These are phyloP conservation scores for Leistus spinibarbis DNA, from an alignment of 2,888 invertebrate species.

Conservation along the genomic window DNA sequence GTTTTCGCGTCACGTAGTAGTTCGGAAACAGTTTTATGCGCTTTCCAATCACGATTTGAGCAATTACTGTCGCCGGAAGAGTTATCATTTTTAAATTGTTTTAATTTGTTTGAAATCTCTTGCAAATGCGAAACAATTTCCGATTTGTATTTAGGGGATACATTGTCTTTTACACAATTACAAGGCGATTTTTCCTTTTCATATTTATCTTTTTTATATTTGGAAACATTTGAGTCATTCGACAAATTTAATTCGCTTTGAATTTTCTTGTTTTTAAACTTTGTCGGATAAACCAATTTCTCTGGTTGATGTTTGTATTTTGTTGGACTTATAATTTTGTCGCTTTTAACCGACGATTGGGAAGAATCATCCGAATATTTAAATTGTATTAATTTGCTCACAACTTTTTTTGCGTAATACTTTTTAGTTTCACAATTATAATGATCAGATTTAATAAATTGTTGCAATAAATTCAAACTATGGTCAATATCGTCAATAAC, in stretches of 20 bases:
- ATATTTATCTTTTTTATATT: too few species aligned
- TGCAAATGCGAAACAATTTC: not conserved
- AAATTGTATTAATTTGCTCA: slow-evolving; percentile 64
- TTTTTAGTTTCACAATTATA: slow-evolving; percentile 66
- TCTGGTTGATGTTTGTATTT: not conserved
- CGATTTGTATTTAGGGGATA: not conserved
- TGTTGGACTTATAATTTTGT: not conserved
- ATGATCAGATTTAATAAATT: slow-evolving; percentile 64
- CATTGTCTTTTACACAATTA: not conserved
- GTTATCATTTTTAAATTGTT: not conserved
- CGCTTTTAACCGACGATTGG: slow-evolving; percentile 45
- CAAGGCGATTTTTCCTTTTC: too few species aligned
- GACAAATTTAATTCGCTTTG: too few species aligned
- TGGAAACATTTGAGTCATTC: too few species aligned
- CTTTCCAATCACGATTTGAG: slow-evolving; percentile 55
- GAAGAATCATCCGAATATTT: slow-evolving; percentile 66
- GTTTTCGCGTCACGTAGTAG: slow-evolving; percentile 53
- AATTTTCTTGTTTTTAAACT: not conserved
- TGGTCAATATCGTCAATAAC: slow-evolving; percentile 68
- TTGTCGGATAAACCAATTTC: not conserved
- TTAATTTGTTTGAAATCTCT: slow-evolving; percentile 5
- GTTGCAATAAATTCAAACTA: slow-evolving; percentile 65
- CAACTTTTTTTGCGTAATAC: slow-evolving; percentile 68
- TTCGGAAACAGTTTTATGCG: slow-evolving; percentile 59
- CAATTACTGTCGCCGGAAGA: not conserved